Conservation (phyloP, 2,797 vertebrate genomes). For the Craterocephalus amniculus region DNA sequence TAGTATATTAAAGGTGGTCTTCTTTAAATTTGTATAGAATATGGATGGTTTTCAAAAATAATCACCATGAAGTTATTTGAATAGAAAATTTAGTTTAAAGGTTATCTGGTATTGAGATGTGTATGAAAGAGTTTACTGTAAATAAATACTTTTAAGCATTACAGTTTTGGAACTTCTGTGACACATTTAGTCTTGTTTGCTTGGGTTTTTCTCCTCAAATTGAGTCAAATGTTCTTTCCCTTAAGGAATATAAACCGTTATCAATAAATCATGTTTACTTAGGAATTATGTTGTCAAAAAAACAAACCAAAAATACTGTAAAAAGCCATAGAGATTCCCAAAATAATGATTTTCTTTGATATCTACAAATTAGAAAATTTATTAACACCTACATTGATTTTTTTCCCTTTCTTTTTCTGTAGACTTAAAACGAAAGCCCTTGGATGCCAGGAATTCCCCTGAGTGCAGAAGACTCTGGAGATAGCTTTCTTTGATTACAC, state of each 20-base stretch:
- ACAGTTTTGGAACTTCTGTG: background rate
- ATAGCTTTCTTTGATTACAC: conserved; percentile 30
- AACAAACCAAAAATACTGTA: background rate
- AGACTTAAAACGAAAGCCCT: background rate
- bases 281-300: background rate
- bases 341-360: background rate
- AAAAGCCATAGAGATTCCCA: no score
- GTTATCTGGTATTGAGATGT: background rate
- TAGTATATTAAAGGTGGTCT: background rate
- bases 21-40: background rate
- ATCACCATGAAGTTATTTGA: background rate
- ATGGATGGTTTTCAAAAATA: background rate
- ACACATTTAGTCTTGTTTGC: background rate
- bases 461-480: conserved; percentile 5
- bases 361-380: background rate
- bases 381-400: conserved; percentile 10
- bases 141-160: background rate
- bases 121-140: background rate
- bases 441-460: conserved; percentile 9
- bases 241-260: background rate
- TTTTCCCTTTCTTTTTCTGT: conserved; percentile 1
- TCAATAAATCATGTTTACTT: background rate
- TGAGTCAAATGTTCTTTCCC: background rate
- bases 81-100: background rate
- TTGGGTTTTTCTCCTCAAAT: background rate